A percentile compares a stretch with the other conserved stretches of the same genome.
phyloP scores from a whole-genome alignment of 1,140 invertebrate genomes.

The Sycophila sp. region DNA sequence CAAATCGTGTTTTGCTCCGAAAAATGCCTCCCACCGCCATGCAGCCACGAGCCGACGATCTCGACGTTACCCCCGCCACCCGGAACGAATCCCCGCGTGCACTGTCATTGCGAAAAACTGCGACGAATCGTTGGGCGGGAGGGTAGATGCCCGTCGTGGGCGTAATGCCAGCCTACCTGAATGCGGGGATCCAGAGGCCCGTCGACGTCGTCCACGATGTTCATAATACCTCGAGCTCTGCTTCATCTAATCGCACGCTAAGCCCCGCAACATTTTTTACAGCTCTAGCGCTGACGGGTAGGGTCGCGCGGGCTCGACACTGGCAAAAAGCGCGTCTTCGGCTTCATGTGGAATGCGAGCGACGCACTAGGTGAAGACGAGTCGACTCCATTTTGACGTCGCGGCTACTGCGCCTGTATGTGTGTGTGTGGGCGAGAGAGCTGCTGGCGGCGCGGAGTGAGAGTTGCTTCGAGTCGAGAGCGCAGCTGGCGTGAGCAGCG shows the following conservation, averaged over 20 bases:
- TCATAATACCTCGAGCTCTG: slow-evolving; percentile 57
- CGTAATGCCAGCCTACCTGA: slow-evolving; percentile 51
- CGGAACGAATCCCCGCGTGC: neutral
- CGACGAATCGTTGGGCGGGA: too few relatives aligned
- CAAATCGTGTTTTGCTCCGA: neutral
- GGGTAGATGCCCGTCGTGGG: neutral
- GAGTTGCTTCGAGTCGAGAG: neutral
- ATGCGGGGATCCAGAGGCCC: slow-evolving; percentile 62
- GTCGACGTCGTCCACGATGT: slow-evolving; percentile 60
- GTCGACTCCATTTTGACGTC: slow-evolving; percentile 47
- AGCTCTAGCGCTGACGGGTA: neutral
- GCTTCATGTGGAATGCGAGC: slow-evolving; percentile 7
- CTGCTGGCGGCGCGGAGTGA: neutral
- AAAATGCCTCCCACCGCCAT: too few relatives aligned
- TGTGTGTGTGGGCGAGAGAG: slow-evolving; percentile 9
- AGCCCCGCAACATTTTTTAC: slow-evolving; percentile 27
- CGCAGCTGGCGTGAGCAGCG: neutral
- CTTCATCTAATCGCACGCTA: slow-evolving; percentile 54
- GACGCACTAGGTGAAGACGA: slow-evolving; percentile 39
- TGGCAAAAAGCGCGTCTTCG: neutral
- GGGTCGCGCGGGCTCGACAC: neutral
- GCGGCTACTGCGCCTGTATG: neutral
- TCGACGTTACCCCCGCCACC: neutral
- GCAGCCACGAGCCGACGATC: too few relatives aligned
- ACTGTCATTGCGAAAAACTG: neutral